These are phyloP conservation scores for Ctenosaura bakeri DNA, from an alignment of 2,797 vertebrate species.

Conservation along the genomic window DNA sequence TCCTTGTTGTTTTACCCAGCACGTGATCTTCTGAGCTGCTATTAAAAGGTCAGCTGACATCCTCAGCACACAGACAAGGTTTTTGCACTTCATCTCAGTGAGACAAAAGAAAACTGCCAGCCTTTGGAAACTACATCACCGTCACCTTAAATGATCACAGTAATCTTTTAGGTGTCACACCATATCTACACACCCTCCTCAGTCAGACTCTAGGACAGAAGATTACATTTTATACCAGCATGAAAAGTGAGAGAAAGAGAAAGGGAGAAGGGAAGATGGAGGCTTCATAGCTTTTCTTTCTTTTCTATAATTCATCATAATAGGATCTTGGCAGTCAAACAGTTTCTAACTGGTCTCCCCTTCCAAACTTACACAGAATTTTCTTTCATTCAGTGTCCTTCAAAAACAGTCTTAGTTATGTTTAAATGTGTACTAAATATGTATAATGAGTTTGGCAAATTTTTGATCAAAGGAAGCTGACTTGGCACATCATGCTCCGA, in stretches of 20 bases:
- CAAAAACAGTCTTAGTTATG: constrained; percentile 8
- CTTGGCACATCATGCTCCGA: background rate
- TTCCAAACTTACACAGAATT: background rate
- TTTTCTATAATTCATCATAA: background rate
- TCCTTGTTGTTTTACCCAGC: background rate
- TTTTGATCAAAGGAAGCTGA: background rate
- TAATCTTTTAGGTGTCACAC: background rate
- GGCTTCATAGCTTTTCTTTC: background rate
- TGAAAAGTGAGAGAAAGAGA: background rate
- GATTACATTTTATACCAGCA: background rate
- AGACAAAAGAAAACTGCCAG: background rate
- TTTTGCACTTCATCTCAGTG: background rate
- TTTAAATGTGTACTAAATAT: constrained; percentile 12
- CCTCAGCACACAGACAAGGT: background rate
- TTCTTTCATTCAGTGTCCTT: constrained; percentile 15
- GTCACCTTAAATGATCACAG: background rate
- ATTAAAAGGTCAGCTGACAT: background rate
- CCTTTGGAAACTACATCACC: background rate
- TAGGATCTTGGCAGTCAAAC: background rate
- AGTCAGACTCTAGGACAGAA: background rate
- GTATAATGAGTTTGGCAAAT: constrained; percentile 1
- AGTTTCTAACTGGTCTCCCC: background rate
- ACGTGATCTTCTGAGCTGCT: background rate
- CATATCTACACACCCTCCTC: constrained; percentile 10
- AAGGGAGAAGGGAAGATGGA: background rate